Conservation (phyloP, 2,113 vertebrate genomes). For the Hucho hucho region DNA sequence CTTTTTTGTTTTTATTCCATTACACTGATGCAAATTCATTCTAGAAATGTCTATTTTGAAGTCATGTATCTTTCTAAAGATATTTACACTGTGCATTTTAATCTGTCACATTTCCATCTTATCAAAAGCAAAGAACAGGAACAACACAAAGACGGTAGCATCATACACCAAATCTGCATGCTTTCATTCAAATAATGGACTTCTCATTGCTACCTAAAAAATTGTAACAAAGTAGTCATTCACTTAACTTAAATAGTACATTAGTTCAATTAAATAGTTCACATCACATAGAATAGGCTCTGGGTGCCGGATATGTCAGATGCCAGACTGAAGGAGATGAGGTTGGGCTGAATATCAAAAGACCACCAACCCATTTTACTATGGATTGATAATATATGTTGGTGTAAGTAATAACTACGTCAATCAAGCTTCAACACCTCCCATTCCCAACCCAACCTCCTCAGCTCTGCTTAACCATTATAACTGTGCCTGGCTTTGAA, state of each 20-base stretch:
- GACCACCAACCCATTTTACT: constrained; percentile 36
- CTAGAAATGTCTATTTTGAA: constrained; percentile 71
- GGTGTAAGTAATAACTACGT: neutral
- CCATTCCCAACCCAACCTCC: constrained; percentile 41
- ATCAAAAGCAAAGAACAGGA: constrained; percentile 72
- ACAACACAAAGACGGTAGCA: constrained; percentile 76
- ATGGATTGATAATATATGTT: constrained; percentile 11
- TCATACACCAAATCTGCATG: constrained; percentile 78
- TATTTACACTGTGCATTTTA: constrained; percentile 74
- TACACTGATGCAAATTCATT: constrained; percentile 73
- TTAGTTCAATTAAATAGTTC: constrained; percentile 34
- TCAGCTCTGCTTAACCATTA: constrained; percentile 1
- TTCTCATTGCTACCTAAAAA: constrained; percentile 61
- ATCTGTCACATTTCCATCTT: constrained; percentile 66
- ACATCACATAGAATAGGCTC: neutral
- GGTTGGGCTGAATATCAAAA: neutral
- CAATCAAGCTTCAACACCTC: constrained; percentile 22
- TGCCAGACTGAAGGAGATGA: neutral
- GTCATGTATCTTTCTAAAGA: constrained; percentile 43
- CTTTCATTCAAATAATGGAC: constrained; percentile 69
- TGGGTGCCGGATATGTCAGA: neutral
- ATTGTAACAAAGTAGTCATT: constrained; percentile 52
- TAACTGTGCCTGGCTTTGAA: neutral
- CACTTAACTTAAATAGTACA: constrained; percentile 39
- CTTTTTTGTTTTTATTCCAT: constrained; percentile 53